phyloP scores from a whole-genome alignment of 2,797 vertebrate species.

The Poecilia gillii region DNA sequence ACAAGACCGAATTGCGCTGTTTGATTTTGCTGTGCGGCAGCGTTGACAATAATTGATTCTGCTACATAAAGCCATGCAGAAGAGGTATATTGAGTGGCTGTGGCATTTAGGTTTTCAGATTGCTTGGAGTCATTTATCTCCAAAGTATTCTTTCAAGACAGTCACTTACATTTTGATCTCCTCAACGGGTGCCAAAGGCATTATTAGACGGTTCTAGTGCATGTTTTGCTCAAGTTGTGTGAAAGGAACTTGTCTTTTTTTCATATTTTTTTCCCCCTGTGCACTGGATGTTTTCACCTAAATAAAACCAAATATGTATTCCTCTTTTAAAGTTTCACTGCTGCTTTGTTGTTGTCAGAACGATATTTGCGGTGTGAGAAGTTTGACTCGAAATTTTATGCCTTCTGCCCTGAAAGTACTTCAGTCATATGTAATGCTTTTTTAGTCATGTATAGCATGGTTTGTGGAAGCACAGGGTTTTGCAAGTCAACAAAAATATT shows the following conservation, averaged over 20 bases:
- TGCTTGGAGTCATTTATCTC: conserved; percentile 10
- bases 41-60: conserved; percentile 29
- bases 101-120: conserved; percentile 11
- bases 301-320: not conserved
- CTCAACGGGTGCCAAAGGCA: conserved; percentile 7
- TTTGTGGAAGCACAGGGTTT: not conserved
- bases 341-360: not conserved
- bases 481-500: not conserved
- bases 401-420: not conserved
- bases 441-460: not conserved
- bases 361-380: not conserved
- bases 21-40: conserved; percentile 10
- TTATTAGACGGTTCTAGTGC: not conserved
- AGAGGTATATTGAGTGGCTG: conserved; percentile 10
- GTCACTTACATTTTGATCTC: conserved; percentile 13
- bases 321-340: not conserved
- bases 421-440: not conserved
- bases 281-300: not conserved
- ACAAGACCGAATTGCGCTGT: not conserved
- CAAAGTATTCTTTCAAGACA: conserved; percentile 9
- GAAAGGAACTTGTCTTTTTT: not conserved
- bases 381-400: not conserved
- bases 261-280: not conserved
- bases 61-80: conserved; percentile 1
- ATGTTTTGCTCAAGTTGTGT: not conserved